Evolutionary conservation across 1,140 invertebrate species (phyloP).

Genomic region (Dendroctonus valens): DNA sequence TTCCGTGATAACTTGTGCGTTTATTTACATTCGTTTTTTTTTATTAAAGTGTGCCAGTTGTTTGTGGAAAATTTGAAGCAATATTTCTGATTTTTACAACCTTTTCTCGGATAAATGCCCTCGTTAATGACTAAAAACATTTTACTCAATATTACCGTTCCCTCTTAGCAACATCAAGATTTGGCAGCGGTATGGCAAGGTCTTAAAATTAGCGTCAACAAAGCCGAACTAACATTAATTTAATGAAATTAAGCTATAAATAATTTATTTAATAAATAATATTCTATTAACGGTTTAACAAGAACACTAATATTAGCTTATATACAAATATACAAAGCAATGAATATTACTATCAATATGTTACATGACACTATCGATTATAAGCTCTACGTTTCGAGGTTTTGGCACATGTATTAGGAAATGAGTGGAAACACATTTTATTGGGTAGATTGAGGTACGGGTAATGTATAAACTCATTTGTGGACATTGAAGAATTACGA

Average conservation of each 20-base stretch:
- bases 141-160: neutral
- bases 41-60: too few species aligned
- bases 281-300: conserved; percentile 28
- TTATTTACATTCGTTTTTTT: too few species aligned
- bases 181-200: conserved; percentile 28
- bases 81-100: too few species aligned
- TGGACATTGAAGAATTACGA: too few species aligned
- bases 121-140: too few species aligned
- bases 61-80: too few species aligned
- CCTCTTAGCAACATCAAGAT: conserved; percentile 20
- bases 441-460: too few species aligned
- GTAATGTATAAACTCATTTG: too few species aligned
- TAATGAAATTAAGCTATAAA: conserved; percentile 10
- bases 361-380: conserved; percentile 46
- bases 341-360: conserved; percentile 43
- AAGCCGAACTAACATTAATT: conserved; percentile 10
- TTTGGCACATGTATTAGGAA: conserved; percentile 35
- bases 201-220: conserved; percentile 15
- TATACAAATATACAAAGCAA: conserved; percentile 50
- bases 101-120: too few species aligned
- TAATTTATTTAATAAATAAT: conserved; percentile 21
- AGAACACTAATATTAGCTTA: conserved; percentile 41
- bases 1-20: too few species aligned
- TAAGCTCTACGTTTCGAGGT: conserved; percentile 14
- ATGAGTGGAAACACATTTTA: neutral